phyloP scores from a whole-genome alignment of 1,140 invertebrate species.

The Drosophila quadrilineata region DNA sequence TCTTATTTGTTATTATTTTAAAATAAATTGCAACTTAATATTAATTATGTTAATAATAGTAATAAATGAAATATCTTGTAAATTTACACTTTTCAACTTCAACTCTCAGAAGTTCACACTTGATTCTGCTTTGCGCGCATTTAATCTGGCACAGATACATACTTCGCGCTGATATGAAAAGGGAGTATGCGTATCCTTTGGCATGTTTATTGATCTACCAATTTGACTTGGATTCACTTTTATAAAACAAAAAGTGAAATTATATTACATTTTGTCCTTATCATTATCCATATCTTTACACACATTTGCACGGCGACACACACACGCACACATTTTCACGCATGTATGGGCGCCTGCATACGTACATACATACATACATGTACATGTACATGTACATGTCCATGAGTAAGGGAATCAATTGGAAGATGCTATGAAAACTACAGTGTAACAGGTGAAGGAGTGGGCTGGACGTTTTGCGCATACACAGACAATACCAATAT shows the following conservation, averaged over 20 bases:
- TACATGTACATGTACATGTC: not conserved
- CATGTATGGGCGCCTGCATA: too few relatives aligned
- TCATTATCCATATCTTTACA: not conserved
- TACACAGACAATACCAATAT: constrained; percentile 20
- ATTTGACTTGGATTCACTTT: too few relatives aligned
- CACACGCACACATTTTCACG: not conserved
- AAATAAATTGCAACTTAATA: too few relatives aligned
- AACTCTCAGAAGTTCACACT: not conserved
- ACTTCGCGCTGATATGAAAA: not conserved
- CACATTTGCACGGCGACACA: not conserved
- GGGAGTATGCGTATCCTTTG: not conserved
- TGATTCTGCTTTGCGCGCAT: constrained; percentile 1
- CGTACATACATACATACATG: not conserved
- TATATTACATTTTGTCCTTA: too few relatives aligned
- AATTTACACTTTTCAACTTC: too few relatives aligned
- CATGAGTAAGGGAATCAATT: not conserved
- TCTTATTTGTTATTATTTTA: too few relatives aligned
- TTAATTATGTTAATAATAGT: too few relatives aligned
- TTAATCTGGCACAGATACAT: not conserved
- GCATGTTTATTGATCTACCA: not conserved
- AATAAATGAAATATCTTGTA: not conserved
- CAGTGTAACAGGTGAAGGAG: constrained; percentile 67
- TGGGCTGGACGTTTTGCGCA: constrained; percentile 61
- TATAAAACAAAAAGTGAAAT: too few relatives aligned
- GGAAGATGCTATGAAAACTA: constrained; percentile 22